phyloP scores from a whole-genome alignment of 2,797 vertebrate genomes.

The Gephyroberyx darwinii region DNA sequence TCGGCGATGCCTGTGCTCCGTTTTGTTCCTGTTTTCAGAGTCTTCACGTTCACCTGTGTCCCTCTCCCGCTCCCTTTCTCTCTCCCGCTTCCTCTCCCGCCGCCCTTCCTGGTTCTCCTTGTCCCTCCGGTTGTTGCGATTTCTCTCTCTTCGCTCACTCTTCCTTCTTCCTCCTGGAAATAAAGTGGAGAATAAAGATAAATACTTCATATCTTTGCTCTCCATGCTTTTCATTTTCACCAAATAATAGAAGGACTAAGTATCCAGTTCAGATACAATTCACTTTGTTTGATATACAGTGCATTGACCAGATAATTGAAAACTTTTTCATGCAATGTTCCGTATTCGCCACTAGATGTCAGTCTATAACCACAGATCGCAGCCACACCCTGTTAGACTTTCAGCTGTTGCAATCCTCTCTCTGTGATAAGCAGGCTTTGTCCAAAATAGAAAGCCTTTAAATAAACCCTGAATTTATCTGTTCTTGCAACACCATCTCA shows the following conservation, averaged over 20 bases:
- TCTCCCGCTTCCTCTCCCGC: slow-evolving; percentile 86
- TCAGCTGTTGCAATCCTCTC: slow-evolving; percentile 52
- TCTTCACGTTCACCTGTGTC: slow-evolving; percentile 84
- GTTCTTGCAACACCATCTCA: slow-evolving; percentile 79
- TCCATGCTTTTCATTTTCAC: background rate
- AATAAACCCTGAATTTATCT: slow-evolving; percentile 81
- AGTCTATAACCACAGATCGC: slow-evolving; percentile 52
- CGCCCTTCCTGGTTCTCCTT: slow-evolving; percentile 85
- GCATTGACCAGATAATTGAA: background rate
- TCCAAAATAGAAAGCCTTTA: slow-evolving; percentile 83
- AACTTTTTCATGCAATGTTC: slow-evolving; percentile 17
- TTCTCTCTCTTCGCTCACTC: slow-evolving; percentile 81
- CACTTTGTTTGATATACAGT: background rate
- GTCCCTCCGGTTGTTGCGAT: slow-evolving; percentile 88
- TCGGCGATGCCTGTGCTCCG: slow-evolving; percentile 89
- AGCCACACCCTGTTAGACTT: background rate
- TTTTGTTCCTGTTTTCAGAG: slow-evolving; percentile 89
- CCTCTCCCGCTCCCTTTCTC: slow-evolving; percentile 80
- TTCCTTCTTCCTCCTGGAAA: slow-evolving; percentile 74
- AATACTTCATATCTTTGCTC: background rate
- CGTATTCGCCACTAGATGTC: slow-evolving; percentile 71
- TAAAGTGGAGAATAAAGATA: background rate
- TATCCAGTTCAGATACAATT: background rate
- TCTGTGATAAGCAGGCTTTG: slow-evolving; percentile 67
- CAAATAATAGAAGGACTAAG: background rate